Percentiles rank a stretch among this genome's conserved stretches.
Evolutionary conservation across 2,888 invertebrate genomes (phyloP).

Genomic region (Miltochrista miniata): DNA sequence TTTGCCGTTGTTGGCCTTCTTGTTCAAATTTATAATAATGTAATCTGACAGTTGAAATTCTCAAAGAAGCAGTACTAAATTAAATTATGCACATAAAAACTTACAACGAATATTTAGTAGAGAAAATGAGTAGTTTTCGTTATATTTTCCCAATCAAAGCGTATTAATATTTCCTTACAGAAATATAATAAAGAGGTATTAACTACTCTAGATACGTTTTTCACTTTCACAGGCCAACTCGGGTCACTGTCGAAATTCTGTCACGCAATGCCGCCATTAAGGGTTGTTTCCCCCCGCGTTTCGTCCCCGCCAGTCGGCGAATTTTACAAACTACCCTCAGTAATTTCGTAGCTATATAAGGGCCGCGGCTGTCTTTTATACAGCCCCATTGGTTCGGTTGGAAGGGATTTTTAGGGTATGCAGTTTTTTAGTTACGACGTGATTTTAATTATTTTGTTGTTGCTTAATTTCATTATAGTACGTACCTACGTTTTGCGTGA

Average conservation of each 20-base stretch:
- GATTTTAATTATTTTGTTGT: conserved; percentile 38
- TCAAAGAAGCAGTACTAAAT: too few relatives aligned
- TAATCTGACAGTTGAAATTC: too few relatives aligned
- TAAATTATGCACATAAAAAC: too few relatives aligned
- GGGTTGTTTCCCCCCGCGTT: conserved; percentile 60
- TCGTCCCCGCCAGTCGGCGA: conserved; percentile 58
- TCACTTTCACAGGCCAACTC: conserved; percentile 78
- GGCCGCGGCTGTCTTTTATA: conserved; percentile 60
- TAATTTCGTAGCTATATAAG: conserved; percentile 68
- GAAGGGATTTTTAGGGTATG: conserved; percentile 62
- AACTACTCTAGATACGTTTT: conserved; percentile 70
- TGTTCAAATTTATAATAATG: too few relatives aligned
- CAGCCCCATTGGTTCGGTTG: conserved; percentile 52
- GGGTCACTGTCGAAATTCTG: conserved; percentile 83
- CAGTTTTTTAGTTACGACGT: conserved; percentile 53
- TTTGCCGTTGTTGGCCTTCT: too few relatives aligned
- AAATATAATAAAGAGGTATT: conserved; percentile 20
- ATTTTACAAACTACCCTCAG: conserved; percentile 79
- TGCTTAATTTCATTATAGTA: neutral
- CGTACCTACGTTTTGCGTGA: too few relatives aligned
- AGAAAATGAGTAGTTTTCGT: too few relatives aligned
- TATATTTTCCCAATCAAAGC: too few relatives aligned
- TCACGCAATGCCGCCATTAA: conserved; percentile 83
- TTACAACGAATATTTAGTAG: too few relatives aligned
- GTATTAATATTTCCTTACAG: too few relatives aligned